Percentiles rank a stretch among this genome's conserved stretches.
Conservation (phyloP, 2,113 vertebrate genomes). For the Archilochus colubris region DNA sequence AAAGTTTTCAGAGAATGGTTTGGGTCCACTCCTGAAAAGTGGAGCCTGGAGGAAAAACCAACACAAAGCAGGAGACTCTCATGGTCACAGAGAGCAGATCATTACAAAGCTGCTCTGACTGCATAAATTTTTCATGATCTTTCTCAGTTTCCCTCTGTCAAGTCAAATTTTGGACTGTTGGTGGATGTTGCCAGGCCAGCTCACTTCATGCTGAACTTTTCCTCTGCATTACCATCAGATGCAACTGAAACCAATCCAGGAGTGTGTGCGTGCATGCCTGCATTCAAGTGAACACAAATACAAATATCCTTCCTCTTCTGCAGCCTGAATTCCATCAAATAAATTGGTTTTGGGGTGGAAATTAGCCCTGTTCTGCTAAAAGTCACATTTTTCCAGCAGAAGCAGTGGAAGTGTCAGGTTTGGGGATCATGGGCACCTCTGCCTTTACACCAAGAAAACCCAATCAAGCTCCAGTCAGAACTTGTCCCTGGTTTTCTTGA, state of each 20-base stretch:
- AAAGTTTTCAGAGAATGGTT: neutral
- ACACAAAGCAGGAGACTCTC: neutral
- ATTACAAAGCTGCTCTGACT: neutral
- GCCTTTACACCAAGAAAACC: neutral
- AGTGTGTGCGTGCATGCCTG: neutral
- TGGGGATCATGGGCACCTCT: neutral
- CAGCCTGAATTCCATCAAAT: neutral
- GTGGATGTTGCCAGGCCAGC: neutral
- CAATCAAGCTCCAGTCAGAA: neutral
- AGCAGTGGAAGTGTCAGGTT: neutral
- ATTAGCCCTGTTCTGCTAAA: neutral
- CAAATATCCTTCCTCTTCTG: neutral
- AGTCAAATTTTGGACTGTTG: neutral
- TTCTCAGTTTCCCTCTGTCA: neutral
- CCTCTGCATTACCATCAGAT: neutral
- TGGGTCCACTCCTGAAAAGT: neutral
- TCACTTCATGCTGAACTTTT: neutral
- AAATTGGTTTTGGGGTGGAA: neutral
- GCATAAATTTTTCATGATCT: neutral
- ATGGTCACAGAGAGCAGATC: rapidly evolving
- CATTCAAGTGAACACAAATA: neutral
- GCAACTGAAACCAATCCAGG: neutral
- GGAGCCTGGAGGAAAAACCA: neutral
- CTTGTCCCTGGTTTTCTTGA: neutral
- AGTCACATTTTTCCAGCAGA: neutral